These are phyloP conservation scores for human DNA, from an alignment of 2,113 vertebrate species.

Conservation along the genomic window GRCh38 chr2:195410001-195410500, in stretches of 20 bases:
- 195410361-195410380: not conserved
- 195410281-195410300: not conserved
- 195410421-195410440: not conserved
- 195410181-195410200: not conserved
- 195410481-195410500: not conserved
- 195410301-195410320: not conserved
- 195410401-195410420: not conserved
- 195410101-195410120: not conserved
- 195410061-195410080: not conserved
- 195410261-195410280: not conserved
- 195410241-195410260: not conserved
- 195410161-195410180: not conserved
- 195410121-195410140: not conserved
- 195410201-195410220: not conserved
- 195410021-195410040: not conserved
- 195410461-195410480: conserved; percentile 20
- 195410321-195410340: conserved; percentile 21
- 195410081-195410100: not conserved
- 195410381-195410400: not conserved
- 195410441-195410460: not conserved
- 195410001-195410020: too few relatives aligned
- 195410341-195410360: not conserved
- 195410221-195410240: not conserved
- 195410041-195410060: not conserved
- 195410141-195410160: not conserved